A percentile compares a stretch with the other conserved stretches of the same genome.
phyloP scores from a whole-genome alignment of 1,140 invertebrate genomes.

The Caenorhabditis elegans region DNA sequence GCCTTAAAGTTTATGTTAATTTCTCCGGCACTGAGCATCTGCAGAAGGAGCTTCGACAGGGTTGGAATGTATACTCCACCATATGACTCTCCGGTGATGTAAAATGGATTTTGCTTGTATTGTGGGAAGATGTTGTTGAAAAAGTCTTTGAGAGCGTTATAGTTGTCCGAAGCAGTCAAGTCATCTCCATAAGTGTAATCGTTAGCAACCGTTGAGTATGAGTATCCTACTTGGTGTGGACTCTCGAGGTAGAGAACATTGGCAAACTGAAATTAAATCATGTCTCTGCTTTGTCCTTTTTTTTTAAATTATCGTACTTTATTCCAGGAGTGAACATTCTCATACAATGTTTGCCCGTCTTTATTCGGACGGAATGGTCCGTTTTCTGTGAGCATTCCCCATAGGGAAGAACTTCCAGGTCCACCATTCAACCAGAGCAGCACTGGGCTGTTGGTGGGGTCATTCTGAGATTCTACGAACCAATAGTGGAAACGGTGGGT shows the following conservation, averaged over 20 bases:
- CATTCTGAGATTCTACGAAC: conserved; percentile 68
- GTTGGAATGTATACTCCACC: conserved; percentile 68
- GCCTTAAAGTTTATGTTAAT: conserved; percentile 36
- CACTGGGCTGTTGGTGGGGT: conserved; percentile 68
- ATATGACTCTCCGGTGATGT: conserved; percentile 68
- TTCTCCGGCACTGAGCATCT: conserved; percentile 18
- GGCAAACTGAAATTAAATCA: conserved; percentile 71
- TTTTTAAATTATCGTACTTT: no score
- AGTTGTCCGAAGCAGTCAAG: conserved; percentile 65
- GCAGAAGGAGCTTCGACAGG: conserved; percentile 67
- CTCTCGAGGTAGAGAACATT: conserved; percentile 74
- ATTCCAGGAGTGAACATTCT: conserved; percentile 70
- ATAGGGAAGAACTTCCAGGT: conserved; percentile 70
- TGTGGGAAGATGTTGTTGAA: conserved; percentile 69
- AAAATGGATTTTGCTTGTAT: conserved; percentile 67
- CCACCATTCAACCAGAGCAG: conserved; percentile 72
- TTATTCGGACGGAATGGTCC: conserved; percentile 68
- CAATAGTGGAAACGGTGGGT: conserved; percentile 52
- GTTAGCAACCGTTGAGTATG: conserved; percentile 67
- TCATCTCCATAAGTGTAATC: conserved; percentile 68
- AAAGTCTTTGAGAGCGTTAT: conserved; percentile 68
- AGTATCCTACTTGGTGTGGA: conserved; percentile 71
- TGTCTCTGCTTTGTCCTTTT: not conserved
- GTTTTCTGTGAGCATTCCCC: conserved; percentile 69
- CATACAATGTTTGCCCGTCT: conserved; percentile 65